Evolutionary conservation across 2,888 invertebrate genomes (phyloP).

Genomic region (Xestia ashworthii): DNA sequence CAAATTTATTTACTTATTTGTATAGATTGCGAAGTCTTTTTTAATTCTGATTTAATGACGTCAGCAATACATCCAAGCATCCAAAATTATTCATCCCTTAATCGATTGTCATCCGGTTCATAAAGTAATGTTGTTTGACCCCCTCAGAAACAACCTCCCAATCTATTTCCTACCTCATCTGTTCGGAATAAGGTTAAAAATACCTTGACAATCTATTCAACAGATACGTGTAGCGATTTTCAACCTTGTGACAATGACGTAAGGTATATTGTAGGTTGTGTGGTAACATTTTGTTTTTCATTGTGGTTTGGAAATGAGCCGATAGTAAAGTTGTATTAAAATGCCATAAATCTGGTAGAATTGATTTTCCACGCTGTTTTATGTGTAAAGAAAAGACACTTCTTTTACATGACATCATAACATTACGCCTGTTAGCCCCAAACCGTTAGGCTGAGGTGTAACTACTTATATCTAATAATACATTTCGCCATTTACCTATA

Average conservation of each 20-base stretch:
- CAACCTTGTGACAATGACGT: accelerated
- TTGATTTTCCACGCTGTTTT: conserved; percentile 31
- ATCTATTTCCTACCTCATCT: not conserved
- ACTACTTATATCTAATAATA: not conserved
- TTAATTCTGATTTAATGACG: conserved; percentile 2
- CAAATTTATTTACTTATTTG: no score
- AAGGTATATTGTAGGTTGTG: not conserved
- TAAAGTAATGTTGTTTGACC: conserved; percentile 41
- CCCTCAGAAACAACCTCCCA: not conserved
- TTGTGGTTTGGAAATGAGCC: conserved; percentile 34
- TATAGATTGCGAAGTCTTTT: not conserved
- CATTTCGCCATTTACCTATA: no score
- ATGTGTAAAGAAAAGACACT: not conserved
- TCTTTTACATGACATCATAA: not conserved
- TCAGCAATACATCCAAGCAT: not conserved
- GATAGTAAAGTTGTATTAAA: conserved; percentile 21
- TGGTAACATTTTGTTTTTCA: conserved; percentile 18
- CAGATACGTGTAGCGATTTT: not conserved
- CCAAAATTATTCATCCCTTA: conserved; percentile 29
- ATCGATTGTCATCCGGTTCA: conserved; percentile 40
- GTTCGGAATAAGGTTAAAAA: not conserved
- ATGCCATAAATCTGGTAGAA: conserved; percentile 25
- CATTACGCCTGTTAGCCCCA: not conserved
- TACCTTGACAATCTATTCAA: not conserved
- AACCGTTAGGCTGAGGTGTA: not conserved